Evolutionary conservation across 2,113 vertebrate species (phyloP).

Genomic region (Scophthalmus maximus): DNA sequence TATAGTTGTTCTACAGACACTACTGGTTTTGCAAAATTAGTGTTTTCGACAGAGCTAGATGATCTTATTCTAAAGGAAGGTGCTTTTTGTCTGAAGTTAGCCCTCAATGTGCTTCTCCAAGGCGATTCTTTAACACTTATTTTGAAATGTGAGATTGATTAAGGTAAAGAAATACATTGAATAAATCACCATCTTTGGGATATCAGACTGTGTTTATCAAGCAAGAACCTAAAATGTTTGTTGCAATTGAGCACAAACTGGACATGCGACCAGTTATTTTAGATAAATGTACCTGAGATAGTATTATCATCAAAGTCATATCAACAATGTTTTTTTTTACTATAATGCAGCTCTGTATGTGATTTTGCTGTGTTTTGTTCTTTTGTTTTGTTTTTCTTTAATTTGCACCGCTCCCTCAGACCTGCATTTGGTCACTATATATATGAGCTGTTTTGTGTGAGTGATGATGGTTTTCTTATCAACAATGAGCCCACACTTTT

Average conservation of each 20-base stretch:
- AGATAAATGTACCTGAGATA: slow-evolving; percentile 52
- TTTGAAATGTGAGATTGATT: slow-evolving; percentile 20
- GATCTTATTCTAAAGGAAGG: slow-evolving; percentile 35
- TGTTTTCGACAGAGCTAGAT: slow-evolving; percentile 49
- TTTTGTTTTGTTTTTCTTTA: slow-evolving; percentile 13
- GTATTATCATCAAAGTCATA: slow-evolving; percentile 34
- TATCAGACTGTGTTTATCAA: slow-evolving; percentile 26
- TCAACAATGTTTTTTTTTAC: slow-evolving; percentile 13
- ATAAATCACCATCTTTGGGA: slow-evolving; percentile 6
- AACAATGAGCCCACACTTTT: slow-evolving; percentile 29
- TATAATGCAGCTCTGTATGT: slow-evolving; percentile 46
- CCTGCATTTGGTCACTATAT: neutral
- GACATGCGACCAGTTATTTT: slow-evolving; percentile 53
- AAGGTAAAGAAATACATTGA: slow-evolving; percentile 7
- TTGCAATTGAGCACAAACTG: slow-evolving; percentile 80
- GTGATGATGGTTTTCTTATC: slow-evolving; percentile 45
- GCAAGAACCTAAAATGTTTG: slow-evolving; percentile 71
- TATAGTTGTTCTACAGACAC: slow-evolving; percentile 38
- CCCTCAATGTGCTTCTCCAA: slow-evolving; percentile 26
- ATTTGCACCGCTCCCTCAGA: slow-evolving; percentile 26
- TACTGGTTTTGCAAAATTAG: slow-evolving; percentile 46
- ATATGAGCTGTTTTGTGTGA: slow-evolving; percentile 46
- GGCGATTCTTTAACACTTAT: slow-evolving; percentile 9
- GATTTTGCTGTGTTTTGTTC: slow-evolving; percentile 31
- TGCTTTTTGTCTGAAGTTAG: slow-evolving; percentile 41